Evolutionary conservation across 2,888 invertebrate species (phyloP), one percentile per base, ranked within the genome.

Genomic region (Eupithecia insigniata): DNA sequence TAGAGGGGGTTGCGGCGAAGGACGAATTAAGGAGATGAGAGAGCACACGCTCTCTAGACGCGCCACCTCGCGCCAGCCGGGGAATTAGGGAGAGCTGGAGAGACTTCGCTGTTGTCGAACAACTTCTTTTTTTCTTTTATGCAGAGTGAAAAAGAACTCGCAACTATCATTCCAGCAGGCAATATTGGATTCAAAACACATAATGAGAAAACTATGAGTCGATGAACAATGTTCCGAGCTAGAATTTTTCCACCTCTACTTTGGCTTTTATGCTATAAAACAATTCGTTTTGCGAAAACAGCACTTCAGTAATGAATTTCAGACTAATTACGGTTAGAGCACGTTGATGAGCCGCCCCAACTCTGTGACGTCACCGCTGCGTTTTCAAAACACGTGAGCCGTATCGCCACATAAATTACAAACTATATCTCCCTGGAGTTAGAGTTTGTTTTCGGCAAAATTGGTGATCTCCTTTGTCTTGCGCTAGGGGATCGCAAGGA

Each of bases 1-100:
- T 87, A 86, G 87, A 90, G 93, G 93, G 93, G 93, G 93, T 87
- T 93, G 93, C 88, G 92, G 92, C 93, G 94, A 93, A 93, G 94
- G 94, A 93, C 94, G 92, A 94, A 93, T 93, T 94, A 93, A 94
- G 94, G 93, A 94, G 94, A 93, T 93, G 93, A 93, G 93, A 93
- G 92, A 93, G 93, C 92, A 91, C 91, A 90, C 92, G 91, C 91
- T 93, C 92, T 92, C 91, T 92, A 92, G 92, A 90, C 91, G 89
- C 89, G 89, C 89, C 89, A 89, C 90, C 90, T 90, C 89, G 85
- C 85, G 84, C 87, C 87, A 86, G 86, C 86, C 88, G 87, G 89
- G 90, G 91, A 91, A 92, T 92, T 91, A 91, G 88, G 87, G 85
- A 87, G 80, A 80, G 79, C 77, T 75, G 76, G 71, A 77, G 77